Evolutionary conservation across 2,113 vertebrate genomes (phyloP).

Genomic region (Sylvietta virens): DNA sequence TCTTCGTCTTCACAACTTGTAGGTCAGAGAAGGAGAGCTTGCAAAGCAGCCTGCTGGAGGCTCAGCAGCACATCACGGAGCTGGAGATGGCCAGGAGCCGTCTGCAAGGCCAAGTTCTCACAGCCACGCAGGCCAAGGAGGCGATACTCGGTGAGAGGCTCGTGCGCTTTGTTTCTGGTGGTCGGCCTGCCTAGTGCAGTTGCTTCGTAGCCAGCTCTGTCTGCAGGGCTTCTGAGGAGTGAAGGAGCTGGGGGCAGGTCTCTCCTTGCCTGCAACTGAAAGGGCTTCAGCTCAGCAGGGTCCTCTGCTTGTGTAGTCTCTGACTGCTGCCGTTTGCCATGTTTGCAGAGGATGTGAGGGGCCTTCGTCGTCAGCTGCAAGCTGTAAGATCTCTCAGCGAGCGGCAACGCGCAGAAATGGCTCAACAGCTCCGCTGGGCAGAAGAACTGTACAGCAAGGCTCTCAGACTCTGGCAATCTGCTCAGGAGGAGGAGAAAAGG

Average conservation of each 20-base stretch:
- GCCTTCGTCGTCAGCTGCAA: background rate
- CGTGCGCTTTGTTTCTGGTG: background rate
- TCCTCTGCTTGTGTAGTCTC: background rate
- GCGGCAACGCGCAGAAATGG: background rate
- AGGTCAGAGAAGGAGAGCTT: background rate
- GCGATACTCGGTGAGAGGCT: background rate
- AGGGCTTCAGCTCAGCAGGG: background rate
- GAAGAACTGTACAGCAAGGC: background rate
- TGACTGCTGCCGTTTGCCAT: background rate
- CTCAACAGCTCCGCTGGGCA: background rate
- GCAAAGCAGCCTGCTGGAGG: background rate
- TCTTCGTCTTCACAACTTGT: background rate
- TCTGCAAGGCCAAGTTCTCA: background rate
- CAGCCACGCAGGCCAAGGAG: background rate
- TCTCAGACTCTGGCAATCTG: background rate
- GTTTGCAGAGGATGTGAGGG: background rate
- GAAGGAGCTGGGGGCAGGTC: background rate
- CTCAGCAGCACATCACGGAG: background rate
- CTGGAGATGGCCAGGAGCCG: background rate
- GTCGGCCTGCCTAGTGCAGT: background rate
- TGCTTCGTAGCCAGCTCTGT: background rate
- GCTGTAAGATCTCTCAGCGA: background rate
- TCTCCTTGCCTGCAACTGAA: background rate
- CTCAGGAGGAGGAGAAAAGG: background rate
- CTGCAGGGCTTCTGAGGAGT: background rate